Conservation (phyloP, 2,797 vertebrate species). For the Halcyon chelicuti region DNA sequence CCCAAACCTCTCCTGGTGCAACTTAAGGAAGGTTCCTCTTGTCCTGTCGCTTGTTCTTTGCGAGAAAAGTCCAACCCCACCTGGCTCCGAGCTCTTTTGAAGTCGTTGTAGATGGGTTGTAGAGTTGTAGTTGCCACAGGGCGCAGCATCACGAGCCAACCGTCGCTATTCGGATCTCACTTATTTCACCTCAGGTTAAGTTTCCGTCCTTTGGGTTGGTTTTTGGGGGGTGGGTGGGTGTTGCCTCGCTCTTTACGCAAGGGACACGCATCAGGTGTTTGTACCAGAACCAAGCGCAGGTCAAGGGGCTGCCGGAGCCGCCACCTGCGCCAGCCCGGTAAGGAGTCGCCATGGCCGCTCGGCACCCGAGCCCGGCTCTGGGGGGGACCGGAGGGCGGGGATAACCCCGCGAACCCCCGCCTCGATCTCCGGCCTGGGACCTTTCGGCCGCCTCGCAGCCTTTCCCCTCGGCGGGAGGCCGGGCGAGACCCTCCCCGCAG, state of each 20-base stretch:
- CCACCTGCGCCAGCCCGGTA: rapidly evolving
- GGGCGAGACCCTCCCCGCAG: conserved; percentile 19
- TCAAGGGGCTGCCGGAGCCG: not conserved
- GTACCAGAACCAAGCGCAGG: not conserved
- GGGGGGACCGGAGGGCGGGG: not conserved
- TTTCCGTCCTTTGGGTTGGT: not conserved
- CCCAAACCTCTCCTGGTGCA: not conserved
- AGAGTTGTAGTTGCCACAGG: not conserved
- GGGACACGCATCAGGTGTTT: rapidly evolving
- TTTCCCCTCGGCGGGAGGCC: not conserved
- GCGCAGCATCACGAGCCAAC: not conserved
- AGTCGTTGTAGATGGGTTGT: not conserved
- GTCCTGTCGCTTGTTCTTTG: not conserved
- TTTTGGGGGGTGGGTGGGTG: too few relatives aligned
- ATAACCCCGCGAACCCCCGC: not conserved
- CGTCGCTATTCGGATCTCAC: rapidly evolving
- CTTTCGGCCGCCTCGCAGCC: too few relatives aligned
- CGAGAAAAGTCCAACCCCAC: not conserved
- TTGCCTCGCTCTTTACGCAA: not conserved
- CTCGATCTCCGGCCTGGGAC: not conserved
- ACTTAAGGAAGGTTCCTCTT: not conserved
- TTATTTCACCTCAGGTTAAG: not conserved
- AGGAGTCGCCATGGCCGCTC: not conserved
- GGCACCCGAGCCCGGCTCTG: not conserved
- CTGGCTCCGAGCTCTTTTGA: not conserved